Percentiles rank a stretch among this genome's conserved stretches.
These are phyloP conservation scores for Galeopsomyia nigrocyanea DNA, from an alignment of 2,888 invertebrate species.

Conservation along the genomic window DNA sequence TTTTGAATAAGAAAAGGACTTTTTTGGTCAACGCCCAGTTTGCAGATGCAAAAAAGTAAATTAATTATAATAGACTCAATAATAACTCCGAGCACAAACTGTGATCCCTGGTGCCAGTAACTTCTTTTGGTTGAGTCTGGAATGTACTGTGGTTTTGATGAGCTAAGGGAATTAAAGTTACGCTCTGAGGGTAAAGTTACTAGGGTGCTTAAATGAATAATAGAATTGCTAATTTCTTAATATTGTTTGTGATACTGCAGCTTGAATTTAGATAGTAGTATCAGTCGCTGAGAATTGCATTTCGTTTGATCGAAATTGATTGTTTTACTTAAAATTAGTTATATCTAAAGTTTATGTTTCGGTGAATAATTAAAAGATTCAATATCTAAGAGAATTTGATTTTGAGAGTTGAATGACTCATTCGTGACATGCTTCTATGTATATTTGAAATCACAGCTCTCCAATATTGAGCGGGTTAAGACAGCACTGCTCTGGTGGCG, in stretches of 20 bases:
- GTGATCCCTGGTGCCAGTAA: constrained; percentile 10
- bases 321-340: no score
- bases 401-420: no score
- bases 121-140: constrained; percentile 30
- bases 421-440: no score
- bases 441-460: no score
- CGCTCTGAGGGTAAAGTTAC: constrained; percentile 33
- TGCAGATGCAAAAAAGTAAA: neutral
- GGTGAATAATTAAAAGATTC: no score
- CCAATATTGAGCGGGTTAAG: neutral
- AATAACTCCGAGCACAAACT: constrained; percentile 5
- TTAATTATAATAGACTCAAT: constrained; percentile 15
- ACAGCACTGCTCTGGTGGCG: neutral
- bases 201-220: constrained; percentile 41
- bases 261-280: constrained; percentile 43
- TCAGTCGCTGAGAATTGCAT: constrained; percentile 14
- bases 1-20: no score
- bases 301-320: neutral
- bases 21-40: no score
- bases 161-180: constrained; percentile 47
- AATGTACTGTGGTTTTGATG: constrained; percentile 42
- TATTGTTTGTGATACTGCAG: constrained; percentile 44
- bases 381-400: no score
- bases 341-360: no score
- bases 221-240: constrained; percentile 46